Percentiles rank a stretch among this genome's conserved stretches.
Evolutionary conservation across 2,888 invertebrate genomes (phyloP).

Genomic region (Orchestes rusci): DNA sequence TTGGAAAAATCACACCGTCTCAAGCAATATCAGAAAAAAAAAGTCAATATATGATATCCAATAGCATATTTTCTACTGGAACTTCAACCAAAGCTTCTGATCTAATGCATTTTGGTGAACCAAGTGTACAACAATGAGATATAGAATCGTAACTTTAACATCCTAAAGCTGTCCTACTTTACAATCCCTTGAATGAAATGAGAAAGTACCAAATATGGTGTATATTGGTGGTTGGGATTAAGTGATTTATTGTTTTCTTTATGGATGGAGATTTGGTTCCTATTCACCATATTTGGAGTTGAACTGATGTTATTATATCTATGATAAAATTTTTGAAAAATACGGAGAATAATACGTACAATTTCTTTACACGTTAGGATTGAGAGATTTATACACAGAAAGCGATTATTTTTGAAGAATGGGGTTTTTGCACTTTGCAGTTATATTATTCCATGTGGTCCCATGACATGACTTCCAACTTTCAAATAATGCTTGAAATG

Average conservation of each 20-base stretch:
- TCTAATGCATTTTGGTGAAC: no score
- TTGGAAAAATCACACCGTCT: slow-evolving; percentile 40
- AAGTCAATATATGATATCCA: neutral
- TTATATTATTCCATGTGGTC: no score
- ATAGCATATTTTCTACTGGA: no score
- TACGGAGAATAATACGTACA: no score
- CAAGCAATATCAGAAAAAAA: slow-evolving; percentile 30
- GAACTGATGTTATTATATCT: slow-evolving; percentile 1
- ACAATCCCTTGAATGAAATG: neutral
- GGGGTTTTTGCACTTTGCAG: neutral
- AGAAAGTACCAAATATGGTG: neutral
- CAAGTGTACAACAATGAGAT: neutral
- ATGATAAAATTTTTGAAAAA: no score
- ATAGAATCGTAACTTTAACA: neutral
- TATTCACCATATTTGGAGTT: neutral
- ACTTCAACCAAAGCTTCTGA: no score
- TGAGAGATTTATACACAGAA: neutral
- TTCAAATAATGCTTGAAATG: no score
- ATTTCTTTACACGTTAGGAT: neutral
- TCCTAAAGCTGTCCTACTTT: neutral
- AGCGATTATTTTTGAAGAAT: neutral
- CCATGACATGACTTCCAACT: no score
- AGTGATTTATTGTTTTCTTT: neutral
- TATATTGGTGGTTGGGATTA: neutral
- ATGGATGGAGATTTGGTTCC: neutral